These are phyloP conservation scores for Melanostoma scalare DNA, from an alignment of 2,888 invertebrate species.

Conservation along the genomic window DNA sequence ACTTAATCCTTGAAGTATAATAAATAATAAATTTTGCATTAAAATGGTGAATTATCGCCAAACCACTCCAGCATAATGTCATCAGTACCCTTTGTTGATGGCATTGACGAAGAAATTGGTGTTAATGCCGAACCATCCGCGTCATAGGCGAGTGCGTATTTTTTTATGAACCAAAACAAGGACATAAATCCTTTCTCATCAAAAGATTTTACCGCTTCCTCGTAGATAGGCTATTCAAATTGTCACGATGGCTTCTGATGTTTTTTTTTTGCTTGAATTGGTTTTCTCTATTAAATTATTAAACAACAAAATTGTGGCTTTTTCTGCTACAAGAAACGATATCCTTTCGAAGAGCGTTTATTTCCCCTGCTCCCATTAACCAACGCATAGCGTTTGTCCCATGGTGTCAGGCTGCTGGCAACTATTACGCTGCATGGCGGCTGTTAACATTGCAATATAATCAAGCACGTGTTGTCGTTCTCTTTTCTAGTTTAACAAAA, in stretches of 20 bases:
- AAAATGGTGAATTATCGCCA: slow-evolving; percentile 54
- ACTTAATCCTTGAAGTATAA: slow-evolving; percentile 67
- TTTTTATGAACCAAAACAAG: slow-evolving; percentile 71
- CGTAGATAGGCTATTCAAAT: slow-evolving; percentile 44
- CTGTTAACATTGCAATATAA: slow-evolving; percentile 29
- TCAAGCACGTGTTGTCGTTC: slow-evolving; percentile 39
- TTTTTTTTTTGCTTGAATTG: slow-evolving; percentile 26
- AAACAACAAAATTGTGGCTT: slow-evolving; percentile 13
- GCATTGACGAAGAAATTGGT: slow-evolving; percentile 53
- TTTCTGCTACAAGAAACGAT: slow-evolving; percentile 54
- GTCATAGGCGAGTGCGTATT: slow-evolving; percentile 55
- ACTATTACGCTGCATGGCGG: neutral
- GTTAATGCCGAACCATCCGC: slow-evolving; percentile 50
- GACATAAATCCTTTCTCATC: slow-evolving; percentile 55
- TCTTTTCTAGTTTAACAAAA: slow-evolving; percentile 31
- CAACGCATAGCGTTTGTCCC: slow-evolving; percentile 46
- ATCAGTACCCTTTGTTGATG: slow-evolving; percentile 44
- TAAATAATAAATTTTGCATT: slow-evolving; percentile 70
- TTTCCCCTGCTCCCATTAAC: slow-evolving; percentile 5
- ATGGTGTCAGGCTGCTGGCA: slow-evolving; percentile 34
- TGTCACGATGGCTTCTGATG: slow-evolving; percentile 1
- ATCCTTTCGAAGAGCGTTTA: slow-evolving; percentile 43
- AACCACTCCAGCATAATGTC: too few species aligned
- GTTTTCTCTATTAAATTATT: slow-evolving; percentile 48
- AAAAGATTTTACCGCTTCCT: slow-evolving; percentile 36